Base-by-base conservation (phyloP, 2,797 vertebrate genomes). In the Ptychadena robeensis region DNA sequence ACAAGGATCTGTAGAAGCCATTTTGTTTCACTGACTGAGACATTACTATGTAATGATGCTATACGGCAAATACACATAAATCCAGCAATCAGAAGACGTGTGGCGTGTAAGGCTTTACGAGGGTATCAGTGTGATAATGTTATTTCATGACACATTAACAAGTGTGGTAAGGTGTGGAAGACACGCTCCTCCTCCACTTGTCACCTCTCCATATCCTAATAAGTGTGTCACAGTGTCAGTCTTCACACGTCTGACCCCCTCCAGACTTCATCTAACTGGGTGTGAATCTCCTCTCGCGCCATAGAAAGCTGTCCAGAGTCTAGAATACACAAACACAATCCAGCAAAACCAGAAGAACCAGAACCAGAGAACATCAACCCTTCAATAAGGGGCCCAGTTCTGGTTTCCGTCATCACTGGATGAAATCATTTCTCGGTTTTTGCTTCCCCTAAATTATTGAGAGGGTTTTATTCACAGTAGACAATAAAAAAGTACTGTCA, bases 211-310 rank as follows among this genome's bases (percentile, higher is more conserved):
- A 53, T 53, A 9, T 74, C 73, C 32, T 31, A 22, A 12, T 4
- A 66, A 77, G 74, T 77, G 74, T 44, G 63, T 77, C 61, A 18
- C 1, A 18, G 63, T 66, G 63, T 77, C 61, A 11, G 61, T 77
- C 74, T n/a, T 66, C 61, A 77, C 74, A 77, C 74, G 0, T 35
- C 61, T 25, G 18, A 4, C 15, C 10, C 2, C 4, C 9, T 44
- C 74, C 57, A 18, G 18, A 18, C 44, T 53, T 1, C 15, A 53
- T 53, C 15, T 22, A 53, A 22, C 11, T 40, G 38, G 38, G 2
- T 40, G 38, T 2, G 15, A 40, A 40, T 12, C 44, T 22, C 18
- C 18, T 53, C 44, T 53, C 18, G 22, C 10, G 44, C 44, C 18
- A 7, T 53, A 22, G 9, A 53, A 48, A 53, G 44, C 44, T 18